Evolutionary conservation across 2,888 invertebrate species (phyloP), one percentile per base, ranked within the genome.

Genomic region (Odontothrips loti): DNA sequence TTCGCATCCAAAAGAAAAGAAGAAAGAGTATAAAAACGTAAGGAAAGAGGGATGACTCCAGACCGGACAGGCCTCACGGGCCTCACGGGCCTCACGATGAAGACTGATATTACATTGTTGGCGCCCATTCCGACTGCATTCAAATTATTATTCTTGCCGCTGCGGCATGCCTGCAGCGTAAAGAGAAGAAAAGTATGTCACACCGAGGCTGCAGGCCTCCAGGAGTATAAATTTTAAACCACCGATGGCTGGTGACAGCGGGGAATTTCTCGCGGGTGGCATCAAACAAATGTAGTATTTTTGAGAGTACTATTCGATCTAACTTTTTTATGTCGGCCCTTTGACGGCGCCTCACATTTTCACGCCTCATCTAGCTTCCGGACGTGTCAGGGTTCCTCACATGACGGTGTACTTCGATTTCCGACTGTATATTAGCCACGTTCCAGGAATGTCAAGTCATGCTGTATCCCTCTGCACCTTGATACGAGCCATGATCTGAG

Each of bases 381-480:
- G 27, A 68, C 23, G 23, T n/a, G 63, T 63, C 9, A 3, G n/a
- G 51, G 20, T 17, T 58, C 58, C n/a, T n/a, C 15, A 58, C 58
- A 43, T 17, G 51, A 51, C 51, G 51, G 10, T 51, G 51, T 58
- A 20, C 23, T 75, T 75, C 68, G 68, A 75, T 75, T 75, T 75
- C 68, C 68, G 12, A 23, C 12, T 12, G 12, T 27, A 43, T 27
- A 75, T 75, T 75, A 27, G 68, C 27, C 68, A 27, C 68, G 68
- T 75, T 75, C 68, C 27, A 1, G 27, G 68, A 75, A 75, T 27
- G 68, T 27, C 68, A 75, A 75, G 68, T 75, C 68, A 75, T 75
- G 68, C 23, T 75, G 68, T 27, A n/a, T 58, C 58, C 17, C 34
- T 43, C 34, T 43, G 34, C 34, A 43, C 34, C 34, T 43, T 43